Base-by-base conservation (phyloP, 2,113 vertebrate species). In the Brachionichthys hirsutus region DNA sequence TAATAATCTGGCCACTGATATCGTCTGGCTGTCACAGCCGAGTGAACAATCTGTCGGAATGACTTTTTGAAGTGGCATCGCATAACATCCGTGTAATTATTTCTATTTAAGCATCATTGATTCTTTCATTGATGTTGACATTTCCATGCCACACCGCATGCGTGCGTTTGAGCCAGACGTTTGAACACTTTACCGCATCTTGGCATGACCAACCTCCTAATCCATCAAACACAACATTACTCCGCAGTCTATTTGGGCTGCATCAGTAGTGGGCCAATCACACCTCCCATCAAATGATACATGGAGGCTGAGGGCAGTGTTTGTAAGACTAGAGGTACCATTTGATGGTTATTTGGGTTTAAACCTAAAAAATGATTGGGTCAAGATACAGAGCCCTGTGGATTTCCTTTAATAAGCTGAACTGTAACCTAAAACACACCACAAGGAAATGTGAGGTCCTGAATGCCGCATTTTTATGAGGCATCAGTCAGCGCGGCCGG, bases 1-100 rank as follows among this genome's bases (percentile, higher is more conserved):
- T n/a, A 38, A 49, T 40, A 17, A n/a, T 52, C 7, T 48, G 10
- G n/a, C 49, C 64, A 36, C 24, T 13, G n/a, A 54, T 34, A n/a
- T 44, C 12, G 41, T 30, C 8, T 30, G 24, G 24, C 24, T 30
- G 24, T 30, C 24, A 6, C 11, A 30, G 24, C 3, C 43, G 7
- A 18, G 4, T 30, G 24, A 30, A 8, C n/a, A 9, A 10, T 14
- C n/a, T 40, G 5, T 24, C 24, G 36, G 15, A 53, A 19, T 4
- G 1, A 47, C 53, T 24, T 53, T 47, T 19, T 65, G 20, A 52
- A 38, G 40, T 42, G 24, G 24, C 24, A 30, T 30, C 24, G 4
- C 24, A 3, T 30, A 30, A 30, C 24, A 30, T 30, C 24, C 24
- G 3, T 30, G 13, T 14, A 22, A 35, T 47, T 42, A 6, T 54